Conservation (phyloP, 53 echinoderm and acorn worm species). For the Hippasteria phrygiana region DNA sequence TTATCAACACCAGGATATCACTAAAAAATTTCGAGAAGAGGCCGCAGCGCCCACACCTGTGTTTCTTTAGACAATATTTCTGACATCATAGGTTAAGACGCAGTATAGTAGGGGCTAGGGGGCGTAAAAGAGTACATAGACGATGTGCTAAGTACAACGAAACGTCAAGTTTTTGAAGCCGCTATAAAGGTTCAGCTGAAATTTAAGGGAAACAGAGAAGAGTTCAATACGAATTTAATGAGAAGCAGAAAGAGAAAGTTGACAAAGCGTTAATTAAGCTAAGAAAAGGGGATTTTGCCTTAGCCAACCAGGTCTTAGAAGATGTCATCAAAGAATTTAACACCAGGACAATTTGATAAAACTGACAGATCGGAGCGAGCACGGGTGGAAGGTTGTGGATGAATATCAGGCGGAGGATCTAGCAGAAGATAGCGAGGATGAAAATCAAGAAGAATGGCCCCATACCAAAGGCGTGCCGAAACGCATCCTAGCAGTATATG, state of each 20-base stretch:
- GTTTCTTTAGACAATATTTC: conserved; percentile 24
- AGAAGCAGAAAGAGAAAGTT: background rate
- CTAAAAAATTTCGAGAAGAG: too few relatives aligned
- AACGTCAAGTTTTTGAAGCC: too few relatives aligned
- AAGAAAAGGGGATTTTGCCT: too few relatives aligned
- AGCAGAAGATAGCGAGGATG: conserved; percentile 37
- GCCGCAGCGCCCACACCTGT: too few relatives aligned
- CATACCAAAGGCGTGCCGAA: background rate
- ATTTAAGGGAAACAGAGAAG: conserved; percentile 13
- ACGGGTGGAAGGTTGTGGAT: conserved; percentile 41
- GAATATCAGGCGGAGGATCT: conserved; percentile 24
- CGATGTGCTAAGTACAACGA: conserved; percentile 13
- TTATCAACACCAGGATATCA: too few relatives aligned
- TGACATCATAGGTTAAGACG: conserved; percentile 19
- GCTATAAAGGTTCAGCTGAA: conserved; percentile 1
- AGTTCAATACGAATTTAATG: too few relatives aligned
- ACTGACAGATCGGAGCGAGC: conserved; percentile 16
- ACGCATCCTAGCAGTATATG: conserved; percentile 8
- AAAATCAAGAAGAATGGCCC: background rate
- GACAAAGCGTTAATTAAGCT: background rate
- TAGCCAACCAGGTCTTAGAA: too few relatives aligned
- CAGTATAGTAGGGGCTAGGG: too few relatives aligned
- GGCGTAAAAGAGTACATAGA: conserved; percentile 38
- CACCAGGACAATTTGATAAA: conserved; percentile 27
- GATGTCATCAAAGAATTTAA: too few relatives aligned